These are phyloP conservation scores for Pollenia amentaria DNA, from an alignment of 2,888 invertebrate genomes.

Conservation along the genomic window DNA sequence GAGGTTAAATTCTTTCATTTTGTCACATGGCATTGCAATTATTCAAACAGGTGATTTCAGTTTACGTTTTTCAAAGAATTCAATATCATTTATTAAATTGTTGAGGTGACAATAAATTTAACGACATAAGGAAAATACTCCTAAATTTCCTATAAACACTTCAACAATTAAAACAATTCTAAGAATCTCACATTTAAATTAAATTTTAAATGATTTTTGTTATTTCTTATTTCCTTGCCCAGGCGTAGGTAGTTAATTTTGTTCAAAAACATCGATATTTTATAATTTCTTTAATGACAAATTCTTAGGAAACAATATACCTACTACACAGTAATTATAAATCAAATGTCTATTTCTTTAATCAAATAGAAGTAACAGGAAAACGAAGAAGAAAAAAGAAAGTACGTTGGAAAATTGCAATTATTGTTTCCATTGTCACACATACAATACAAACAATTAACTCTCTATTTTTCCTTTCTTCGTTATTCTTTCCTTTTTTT, in stretches of 20 bases:
- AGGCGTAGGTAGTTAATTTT: conserved; percentile 9
- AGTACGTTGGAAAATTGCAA: conserved; percentile 68
- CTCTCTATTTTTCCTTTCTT: conserved; percentile 54
- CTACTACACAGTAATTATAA: conserved; percentile 64
- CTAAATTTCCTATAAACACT: conserved; percentile 7
- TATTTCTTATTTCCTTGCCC: background rate
- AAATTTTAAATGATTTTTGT: conserved; percentile 46
- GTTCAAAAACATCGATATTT: conserved; percentile 8
- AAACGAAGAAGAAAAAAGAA: conserved; percentile 36
- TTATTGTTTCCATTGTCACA: conserved; percentile 73
- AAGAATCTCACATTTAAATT: conserved; percentile 55
- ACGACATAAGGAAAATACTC: conserved; percentile 21
- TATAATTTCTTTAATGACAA: conserved; percentile 56
- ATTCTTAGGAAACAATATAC: conserved; percentile 46
- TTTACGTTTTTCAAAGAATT: conserved; percentile 8
- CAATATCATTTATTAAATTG: conserved; percentile 25
- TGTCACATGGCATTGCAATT: too few relatives aligned
- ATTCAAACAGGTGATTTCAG: too few relatives aligned
- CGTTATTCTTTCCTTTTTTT: conserved; percentile 18
- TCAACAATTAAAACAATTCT: conserved; percentile 18
- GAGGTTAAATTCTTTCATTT: too few relatives aligned
- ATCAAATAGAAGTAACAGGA: conserved; percentile 55
- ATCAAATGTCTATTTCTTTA: conserved; percentile 68
- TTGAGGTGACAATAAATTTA: conserved; percentile 34
- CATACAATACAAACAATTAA: conserved; percentile 72